These are phyloP conservation scores for Styela plicata DNA, from an alignment of 23 tunicate genomes.

Conservation along the genomic window DNA sequence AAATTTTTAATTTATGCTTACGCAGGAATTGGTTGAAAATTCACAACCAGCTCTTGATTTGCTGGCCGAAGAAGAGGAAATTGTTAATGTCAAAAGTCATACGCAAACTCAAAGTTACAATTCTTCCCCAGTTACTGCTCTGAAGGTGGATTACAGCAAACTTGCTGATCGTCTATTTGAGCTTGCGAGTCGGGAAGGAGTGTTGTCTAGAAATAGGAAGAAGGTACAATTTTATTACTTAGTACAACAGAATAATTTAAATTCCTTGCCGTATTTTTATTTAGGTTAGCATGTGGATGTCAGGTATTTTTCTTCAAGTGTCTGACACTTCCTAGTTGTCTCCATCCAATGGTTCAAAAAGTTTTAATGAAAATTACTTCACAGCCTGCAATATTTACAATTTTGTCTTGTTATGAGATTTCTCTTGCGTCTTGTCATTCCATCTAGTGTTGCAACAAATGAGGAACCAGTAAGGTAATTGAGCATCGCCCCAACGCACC, in stretches of 20 bases:
- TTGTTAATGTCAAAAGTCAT: constrained; percentile 14
- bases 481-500: too few relatives aligned
- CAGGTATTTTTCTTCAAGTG: background rate
- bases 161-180: constrained; percentile 50
- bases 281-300: too few relatives aligned
- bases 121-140: background rate
- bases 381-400: too few relatives aligned
- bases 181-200: constrained; percentile 14
- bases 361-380: too few relatives aligned
- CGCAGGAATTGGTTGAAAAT: constrained; percentile 77
- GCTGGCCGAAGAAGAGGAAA: constrained; percentile 34
- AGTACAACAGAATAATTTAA: background rate
- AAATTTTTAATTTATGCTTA: too few relatives aligned
- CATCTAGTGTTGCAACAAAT: too few relatives aligned
- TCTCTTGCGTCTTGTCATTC: too few relatives aligned
- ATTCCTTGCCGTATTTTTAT: too few relatives aligned
- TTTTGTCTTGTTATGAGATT: too few relatives aligned
- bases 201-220: constrained; percentile 38
- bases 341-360: too few relatives aligned
- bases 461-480: too few relatives aligned
- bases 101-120: background rate
- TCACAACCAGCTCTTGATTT: constrained; percentile 54
- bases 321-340: background rate
- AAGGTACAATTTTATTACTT: constrained; percentile 24
- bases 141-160: constrained; percentile 40